These are phyloP conservation scores for Bryconaethiops microstoma DNA, from an alignment of 2,797 vertebrate species.

Conservation along the genomic window DNA sequence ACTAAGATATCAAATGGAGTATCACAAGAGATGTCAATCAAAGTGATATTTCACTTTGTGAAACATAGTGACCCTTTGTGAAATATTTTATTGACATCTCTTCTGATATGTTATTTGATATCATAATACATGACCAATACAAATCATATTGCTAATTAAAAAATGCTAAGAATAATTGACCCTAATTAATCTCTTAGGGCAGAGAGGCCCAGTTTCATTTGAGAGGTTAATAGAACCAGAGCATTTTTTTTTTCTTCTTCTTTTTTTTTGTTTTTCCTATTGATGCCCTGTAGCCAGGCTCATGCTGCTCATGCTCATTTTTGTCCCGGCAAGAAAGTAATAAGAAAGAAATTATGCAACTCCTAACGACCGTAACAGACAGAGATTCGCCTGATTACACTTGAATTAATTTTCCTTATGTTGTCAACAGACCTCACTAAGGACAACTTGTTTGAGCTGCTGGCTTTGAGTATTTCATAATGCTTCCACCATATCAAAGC, in stretches of 20 bases:
- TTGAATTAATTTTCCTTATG: slow-evolving; percentile 15
- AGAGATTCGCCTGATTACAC: slow-evolving; percentile 1
- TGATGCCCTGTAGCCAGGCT: background rate
- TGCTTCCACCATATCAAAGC: background rate
- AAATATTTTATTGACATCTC: no score
- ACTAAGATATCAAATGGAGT: no score
- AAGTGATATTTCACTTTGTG: no score
- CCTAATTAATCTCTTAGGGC: background rate
- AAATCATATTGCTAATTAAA: background rate
- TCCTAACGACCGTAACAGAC: background rate
- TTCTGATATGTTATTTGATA: no score
- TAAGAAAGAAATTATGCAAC: slow-evolving; percentile 11
- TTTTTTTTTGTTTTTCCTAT: background rate
- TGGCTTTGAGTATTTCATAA: background rate
- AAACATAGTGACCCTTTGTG: no score
- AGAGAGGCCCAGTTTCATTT: background rate
- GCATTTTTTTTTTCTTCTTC: no score
- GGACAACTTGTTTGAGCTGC: background rate
- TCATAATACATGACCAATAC: no score
- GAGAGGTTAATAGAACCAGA: background rate
- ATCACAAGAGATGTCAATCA: no score
- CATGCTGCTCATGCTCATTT: background rate
- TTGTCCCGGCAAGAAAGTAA: background rate
- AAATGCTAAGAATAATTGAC: background rate
- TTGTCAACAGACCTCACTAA: background rate